These are phyloP conservation scores for Sinocyclocheilus maitianheensis DNA, from an alignment of 2,113 vertebrate genomes.

Conservation along the genomic window DNA sequence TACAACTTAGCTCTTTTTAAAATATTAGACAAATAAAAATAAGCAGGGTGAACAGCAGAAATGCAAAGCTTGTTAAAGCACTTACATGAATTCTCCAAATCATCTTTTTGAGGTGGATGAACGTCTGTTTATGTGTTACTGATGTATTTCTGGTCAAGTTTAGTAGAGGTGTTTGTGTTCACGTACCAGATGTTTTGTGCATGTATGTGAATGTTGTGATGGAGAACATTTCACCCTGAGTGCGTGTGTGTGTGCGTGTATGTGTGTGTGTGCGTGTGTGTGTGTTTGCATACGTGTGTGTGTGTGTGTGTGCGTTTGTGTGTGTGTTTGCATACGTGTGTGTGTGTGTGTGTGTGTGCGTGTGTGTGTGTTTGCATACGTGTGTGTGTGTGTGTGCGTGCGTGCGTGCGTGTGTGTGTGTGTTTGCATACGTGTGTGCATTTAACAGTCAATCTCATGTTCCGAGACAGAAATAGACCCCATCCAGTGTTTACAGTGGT, in stretches of 20 bases:
- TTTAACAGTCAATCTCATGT: slow-evolving; percentile 4
- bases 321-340: slow-evolving; percentile 18
- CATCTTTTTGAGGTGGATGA: neutral
- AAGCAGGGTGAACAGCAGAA: too few relatives aligned
- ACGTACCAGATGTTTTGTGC: neutral
- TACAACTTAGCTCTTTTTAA: too few relatives aligned
- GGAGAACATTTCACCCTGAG: slow-evolving; percentile 53
- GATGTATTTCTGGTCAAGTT: too few relatives aligned
- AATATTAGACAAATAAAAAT: too few relatives aligned
- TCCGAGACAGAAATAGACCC: slow-evolving; percentile 14
- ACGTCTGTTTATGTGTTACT: neutral
- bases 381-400: slow-evolving; percentile 14
- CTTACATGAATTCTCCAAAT: neutral
- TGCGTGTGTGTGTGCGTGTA: neutral
- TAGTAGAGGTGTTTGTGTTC: too few relatives aligned
- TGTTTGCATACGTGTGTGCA: slow-evolving; percentile 23
- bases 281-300: too few relatives aligned
- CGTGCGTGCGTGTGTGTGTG: neutral
- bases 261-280: too few relatives aligned
- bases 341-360: neutral
- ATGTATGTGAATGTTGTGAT: neutral
- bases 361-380: neutral
- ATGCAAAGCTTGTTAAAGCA: neutral
- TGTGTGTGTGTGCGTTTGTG: too few relatives aligned
- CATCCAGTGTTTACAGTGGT: slow-evolving; percentile 22